A percentile compares a stretch with the other conserved stretches of the same genome.
Evolutionary conservation across 2,113 vertebrate genomes (phyloP).

Genomic region (Semnornis frantzii): DNA sequence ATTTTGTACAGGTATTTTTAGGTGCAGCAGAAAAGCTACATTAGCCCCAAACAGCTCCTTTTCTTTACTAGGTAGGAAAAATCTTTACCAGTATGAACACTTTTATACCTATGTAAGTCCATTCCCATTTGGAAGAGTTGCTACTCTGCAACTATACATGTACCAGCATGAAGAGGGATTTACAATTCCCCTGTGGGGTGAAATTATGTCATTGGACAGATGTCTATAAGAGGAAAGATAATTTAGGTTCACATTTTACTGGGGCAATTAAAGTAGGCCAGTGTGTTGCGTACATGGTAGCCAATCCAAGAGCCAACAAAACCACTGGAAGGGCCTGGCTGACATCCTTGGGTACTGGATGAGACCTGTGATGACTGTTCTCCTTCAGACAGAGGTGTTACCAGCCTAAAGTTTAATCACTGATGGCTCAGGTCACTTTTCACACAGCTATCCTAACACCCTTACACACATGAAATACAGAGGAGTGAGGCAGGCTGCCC

Average conservation of each 20-base stretch:
- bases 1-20: not conserved
- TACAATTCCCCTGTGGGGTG: not conserved
- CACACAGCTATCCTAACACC: not conserved
- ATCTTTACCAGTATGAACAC: not conserved
- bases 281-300: not conserved
- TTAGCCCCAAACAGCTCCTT: not conserved
- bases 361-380: not conserved
- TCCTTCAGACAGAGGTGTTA: not conserved
- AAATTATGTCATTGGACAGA: not conserved
- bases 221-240: not conserved
- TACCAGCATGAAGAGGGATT: not conserved
- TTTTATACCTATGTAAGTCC: not conserved
- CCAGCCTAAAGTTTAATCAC: not conserved
- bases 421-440: not conserved
- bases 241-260: not conserved
- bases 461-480: conserved; percentile 19
- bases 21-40: not conserved
- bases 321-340: not conserved
- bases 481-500: not conserved
- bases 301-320: not conserved
- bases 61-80: not conserved
- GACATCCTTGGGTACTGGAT: not conserved
- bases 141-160: not conserved
- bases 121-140: not conserved
- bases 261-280: not conserved